Evolutionary conservation across 2,888 invertebrate genomes (phyloP), one percentile per base, ranked within the genome.

Genomic region (Pharmacophagus antenor): DNA sequence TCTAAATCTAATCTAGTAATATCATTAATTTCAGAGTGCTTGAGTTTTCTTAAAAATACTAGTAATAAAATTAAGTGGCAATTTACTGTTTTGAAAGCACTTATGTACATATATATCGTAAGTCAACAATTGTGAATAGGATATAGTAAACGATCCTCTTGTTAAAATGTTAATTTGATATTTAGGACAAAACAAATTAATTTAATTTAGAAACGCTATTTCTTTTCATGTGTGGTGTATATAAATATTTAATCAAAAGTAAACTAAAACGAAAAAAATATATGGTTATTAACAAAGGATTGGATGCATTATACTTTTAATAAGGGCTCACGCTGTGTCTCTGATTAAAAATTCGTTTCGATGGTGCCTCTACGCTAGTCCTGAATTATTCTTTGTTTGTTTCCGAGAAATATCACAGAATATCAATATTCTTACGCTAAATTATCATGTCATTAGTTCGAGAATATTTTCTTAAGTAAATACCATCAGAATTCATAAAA

Each of bases 291-390:
- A 65, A 63, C 63, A 63, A 65, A 64, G 64, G 66, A 71, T 70
- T 65, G 68, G 69, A 79, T 81, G 84, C 80, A 82, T 86, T 85
- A 84, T 77, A 79, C 68, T 72, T 82, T 76, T 84, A 84, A 86
- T 84, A 77, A 79, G 81, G 72, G 65, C 59, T 66, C 86, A 81
- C 63, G 79, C 86, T 85, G 86, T 6, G 86, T 62, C 42, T 68
- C 62, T 82, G 85, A 87, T 86, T 86, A 85, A 87, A 85, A 86
- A 78, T 77, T 76, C 79, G 65, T 62, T 63, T 65, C 62, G 62
- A 60, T 62, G 64, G 58, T 64, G 61, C 62, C 70, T 70, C 67
- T 70, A 70, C 69, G 69, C 70, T 69, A 69, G 71, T 67, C 67
- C 68, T 69, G 70, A 73, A 76, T 70, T 73, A 70, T 69, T 65